Evolutionary conservation across 2,113 vertebrate species (phyloP), one percentile per base, ranked within the genome.

Genomic region (Bubo bubo): DNA sequence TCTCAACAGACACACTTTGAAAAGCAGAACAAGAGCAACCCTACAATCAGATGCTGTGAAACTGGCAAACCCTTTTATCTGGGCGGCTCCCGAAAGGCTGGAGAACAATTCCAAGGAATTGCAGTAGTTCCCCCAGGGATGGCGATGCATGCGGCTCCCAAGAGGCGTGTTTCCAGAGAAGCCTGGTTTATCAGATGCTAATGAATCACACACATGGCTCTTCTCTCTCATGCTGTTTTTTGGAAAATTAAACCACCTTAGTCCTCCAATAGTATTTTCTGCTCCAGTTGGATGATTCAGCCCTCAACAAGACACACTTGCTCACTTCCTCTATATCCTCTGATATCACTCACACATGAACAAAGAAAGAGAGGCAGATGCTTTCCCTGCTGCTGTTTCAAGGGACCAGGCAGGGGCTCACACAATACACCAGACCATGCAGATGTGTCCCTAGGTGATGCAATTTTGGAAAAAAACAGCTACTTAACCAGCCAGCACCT

Each of bases 91-190:
- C 14, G 72, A 76, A 91, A 95, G 87, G 77, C 88, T 86, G 37
- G 45, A 91, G 37, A n/a, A 63, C 35, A 91, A 94, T 95, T 94
- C 89, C 89, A 82, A 73, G 55, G 77, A 94, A 92, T 4, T 86
- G 74, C 86, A 90, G 9, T 2, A 76, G 37, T 9, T 14, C 18
- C 70, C 55, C 74, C 68, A 27, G 74, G 84, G 84, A 91, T 19
- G 0, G 1, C 1, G 3, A 32, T 2, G 23, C 49, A 35, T 18
- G 27, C 0, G 11, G 47, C 85, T 92, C 80, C 75, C 9, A 35
- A 37, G 59, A 68, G 21, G 66, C 17, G 50, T 2, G 0, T 26
- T 92, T 53, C 86, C 77, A 88, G 58, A 93, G 52, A 72, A 94
- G 77, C 20, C 49, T 37, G 68, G 34, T 72, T 92, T 50, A 81